These are phyloP conservation scores for Hemithea aestivaria DNA, from an alignment of 2,888 invertebrate genomes.

Conservation along the genomic window DNA sequence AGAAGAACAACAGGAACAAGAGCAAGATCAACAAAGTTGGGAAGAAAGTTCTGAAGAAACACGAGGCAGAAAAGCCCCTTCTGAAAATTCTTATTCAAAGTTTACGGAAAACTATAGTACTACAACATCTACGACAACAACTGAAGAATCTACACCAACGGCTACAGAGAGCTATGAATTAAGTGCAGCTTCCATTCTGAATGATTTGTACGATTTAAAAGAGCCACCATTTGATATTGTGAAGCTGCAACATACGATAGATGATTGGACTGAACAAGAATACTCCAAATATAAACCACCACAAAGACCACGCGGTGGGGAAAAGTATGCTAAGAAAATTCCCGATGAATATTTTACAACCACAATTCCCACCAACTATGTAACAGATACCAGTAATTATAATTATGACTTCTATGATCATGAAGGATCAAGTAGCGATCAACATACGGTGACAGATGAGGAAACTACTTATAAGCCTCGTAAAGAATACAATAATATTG, in stretches of 20 bases:
- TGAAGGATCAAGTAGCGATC: constrained; percentile 69
- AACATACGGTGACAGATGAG: constrained; percentile 55
- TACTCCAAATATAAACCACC: constrained; percentile 77
- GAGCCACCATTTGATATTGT: constrained; percentile 84
- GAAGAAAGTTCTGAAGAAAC: constrained; percentile 47
- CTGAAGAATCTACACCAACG: constrained; percentile 41
- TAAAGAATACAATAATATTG: constrained; percentile 60
- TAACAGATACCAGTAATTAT: constrained; percentile 51
- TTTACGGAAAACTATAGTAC: constrained; percentile 46
- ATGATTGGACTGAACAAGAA: constrained; percentile 90
- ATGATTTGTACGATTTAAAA: constrained; percentile 64
- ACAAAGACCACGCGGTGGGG: constrained; percentile 73
- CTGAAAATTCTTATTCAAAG: constrained; percentile 35
- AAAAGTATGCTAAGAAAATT: constrained; percentile 85
- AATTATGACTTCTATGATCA: constrained; percentile 68
- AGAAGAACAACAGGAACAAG: constrained; percentile 36
- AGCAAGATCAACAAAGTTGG: constrained; percentile 68
- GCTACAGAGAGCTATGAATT: constrained; percentile 71
- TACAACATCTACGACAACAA: constrained; percentile 35
- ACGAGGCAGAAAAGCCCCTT: constrained; percentile 73
- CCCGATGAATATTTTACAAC: constrained; percentile 88
- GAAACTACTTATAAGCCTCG: constrained; percentile 38
- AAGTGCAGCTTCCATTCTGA: constrained; percentile 56
- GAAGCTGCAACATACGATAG: constrained; percentile 89
- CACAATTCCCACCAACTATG: constrained; percentile 61